Conservation (phyloP, 1,140 invertebrate species). For the Drosophila bocqueti region DNA sequence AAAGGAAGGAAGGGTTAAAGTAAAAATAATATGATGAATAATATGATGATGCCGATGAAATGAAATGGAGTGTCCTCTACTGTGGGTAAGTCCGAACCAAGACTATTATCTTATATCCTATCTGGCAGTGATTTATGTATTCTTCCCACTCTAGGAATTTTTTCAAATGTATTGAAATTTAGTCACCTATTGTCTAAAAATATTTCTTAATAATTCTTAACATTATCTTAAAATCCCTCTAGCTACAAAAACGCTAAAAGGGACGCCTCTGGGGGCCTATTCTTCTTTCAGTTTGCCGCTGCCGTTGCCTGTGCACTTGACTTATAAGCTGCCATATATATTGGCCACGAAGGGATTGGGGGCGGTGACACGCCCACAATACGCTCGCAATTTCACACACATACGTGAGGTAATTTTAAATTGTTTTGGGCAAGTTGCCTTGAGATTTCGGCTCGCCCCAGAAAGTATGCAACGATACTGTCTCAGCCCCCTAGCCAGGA, state of each 20-base stretch:
- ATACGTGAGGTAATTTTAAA: constrained; percentile 82
- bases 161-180: rapidly evolving
- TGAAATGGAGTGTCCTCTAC: no score
- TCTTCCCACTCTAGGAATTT: neutral
- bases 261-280: constrained; percentile 11
- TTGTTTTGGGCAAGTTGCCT: constrained; percentile 71
- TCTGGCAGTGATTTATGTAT: neutral
- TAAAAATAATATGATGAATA: no score
- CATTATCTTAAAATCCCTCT: neutral
- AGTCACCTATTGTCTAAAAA: neutral
- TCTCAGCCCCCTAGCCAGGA: constrained; percentile 9
- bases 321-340: constrained; percentile 82
- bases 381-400: constrained; percentile 79
- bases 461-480: constrained; percentile 60
- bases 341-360: constrained; percentile 24
- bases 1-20: no score
- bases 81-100: no score
- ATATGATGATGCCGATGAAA: no score
- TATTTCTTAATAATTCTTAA: neutral
- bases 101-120: no score
- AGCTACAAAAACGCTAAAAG: constrained; percentile 1
- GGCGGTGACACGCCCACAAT: constrained; percentile 68
- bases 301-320: constrained; percentile 70
- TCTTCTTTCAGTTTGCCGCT: constrained; percentile 51
- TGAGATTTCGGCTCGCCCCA: constrained; percentile 42